These are phyloP conservation scores for Bombus superbus DNA, from an alignment of 1,140 invertebrate species.

Conservation along the genomic window DNA sequence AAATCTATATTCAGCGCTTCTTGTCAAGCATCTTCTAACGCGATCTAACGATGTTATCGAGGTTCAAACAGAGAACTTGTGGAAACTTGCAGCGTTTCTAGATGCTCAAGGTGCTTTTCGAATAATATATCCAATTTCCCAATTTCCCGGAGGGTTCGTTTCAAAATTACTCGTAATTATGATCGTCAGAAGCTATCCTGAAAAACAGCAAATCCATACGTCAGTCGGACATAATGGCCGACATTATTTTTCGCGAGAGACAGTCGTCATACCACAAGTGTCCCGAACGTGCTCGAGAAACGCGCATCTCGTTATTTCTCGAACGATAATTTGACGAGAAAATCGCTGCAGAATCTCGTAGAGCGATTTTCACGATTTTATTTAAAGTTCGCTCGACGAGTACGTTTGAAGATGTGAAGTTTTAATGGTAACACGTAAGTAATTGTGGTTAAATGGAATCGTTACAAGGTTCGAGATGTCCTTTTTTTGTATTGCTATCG, in stretches of 20 bases:
- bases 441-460: neutral
- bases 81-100: too few relatives aligned
- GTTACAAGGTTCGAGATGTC: neutral
- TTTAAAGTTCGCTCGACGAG: neutral
- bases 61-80: too few relatives aligned
- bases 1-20: too few relatives aligned
- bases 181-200: too few relatives aligned
- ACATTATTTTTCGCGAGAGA: neutral
- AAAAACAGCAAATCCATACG: neutral
- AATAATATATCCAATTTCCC: too few relatives aligned
- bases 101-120: too few relatives aligned
- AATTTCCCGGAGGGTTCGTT: too few relatives aligned
- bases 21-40: too few relatives aligned
- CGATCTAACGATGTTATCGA: too few relatives aligned
- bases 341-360: neutral
- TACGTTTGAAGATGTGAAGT: neutral
- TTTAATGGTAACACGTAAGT: too few relatives aligned
- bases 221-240: neutral
- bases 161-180: too few relatives aligned
- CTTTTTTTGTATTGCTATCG: neutral
- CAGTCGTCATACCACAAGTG: neutral
- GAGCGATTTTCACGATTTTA: neutral
- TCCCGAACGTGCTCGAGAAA: neutral
- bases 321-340: constrained; percentile 1
- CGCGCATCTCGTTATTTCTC: constrained; percentile 26